phyloP scores from a whole-genome alignment of 2,888 invertebrate genomes.

The Folsomia manolachei region DNA sequence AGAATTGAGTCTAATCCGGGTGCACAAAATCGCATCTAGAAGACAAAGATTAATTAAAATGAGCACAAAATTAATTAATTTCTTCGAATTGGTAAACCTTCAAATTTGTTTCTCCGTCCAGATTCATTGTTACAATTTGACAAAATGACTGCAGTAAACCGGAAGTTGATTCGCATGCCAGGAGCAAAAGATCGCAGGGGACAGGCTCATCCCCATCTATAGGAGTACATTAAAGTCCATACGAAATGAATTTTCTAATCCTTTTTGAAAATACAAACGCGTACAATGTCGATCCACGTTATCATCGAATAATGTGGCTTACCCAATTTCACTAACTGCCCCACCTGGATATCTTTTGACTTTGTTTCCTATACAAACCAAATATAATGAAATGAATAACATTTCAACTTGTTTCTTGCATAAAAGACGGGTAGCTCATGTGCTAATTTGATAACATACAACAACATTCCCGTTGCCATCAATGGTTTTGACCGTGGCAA shows the following conservation, averaged over 20 bases:
- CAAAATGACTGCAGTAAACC: constrained; percentile 60
- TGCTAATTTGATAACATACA: constrained; percentile 6
- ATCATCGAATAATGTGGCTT: no score
- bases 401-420: background rate
- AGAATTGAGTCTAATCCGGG: constrained; percentile 8
- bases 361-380: constrained; percentile 58
- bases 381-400: background rate
- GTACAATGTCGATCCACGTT: no score
- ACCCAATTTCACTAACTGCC: constrained; percentile 73
- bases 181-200: constrained; percentile 74
- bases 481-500: constrained; percentile 60
- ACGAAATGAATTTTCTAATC: no score
- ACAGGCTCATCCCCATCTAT: constrained; percentile 69
- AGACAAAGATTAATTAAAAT: background rate
- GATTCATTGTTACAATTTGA: constrained; percentile 75
- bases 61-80: background rate
- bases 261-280: no score
- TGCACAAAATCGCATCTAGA: constrained; percentile 16
- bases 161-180: constrained; percentile 66
- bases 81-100: constrained; percentile 59
- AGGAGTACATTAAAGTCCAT: no score
- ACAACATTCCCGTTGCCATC: constrained; percentile 5
- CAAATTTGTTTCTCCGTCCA: constrained; percentile 77
- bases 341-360: constrained; percentile 65
- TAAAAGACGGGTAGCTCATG: background rate